Evolutionary conservation across 2,888 invertebrate species (phyloP), one percentile per base, ranked within the genome.

Genomic region (Phortica magna): DNA sequence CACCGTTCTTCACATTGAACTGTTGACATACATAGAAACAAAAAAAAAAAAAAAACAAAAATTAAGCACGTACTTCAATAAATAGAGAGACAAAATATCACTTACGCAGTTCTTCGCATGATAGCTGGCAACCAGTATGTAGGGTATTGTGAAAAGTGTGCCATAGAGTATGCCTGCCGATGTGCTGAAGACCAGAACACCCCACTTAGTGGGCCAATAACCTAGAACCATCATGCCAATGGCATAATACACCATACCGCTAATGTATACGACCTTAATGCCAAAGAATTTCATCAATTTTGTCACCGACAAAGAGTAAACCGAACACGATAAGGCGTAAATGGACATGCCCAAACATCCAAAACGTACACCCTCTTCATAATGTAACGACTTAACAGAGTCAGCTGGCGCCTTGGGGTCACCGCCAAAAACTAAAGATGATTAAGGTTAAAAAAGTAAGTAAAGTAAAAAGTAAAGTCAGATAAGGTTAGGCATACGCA

Each of bases 321-420:
- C 76, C 0, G 92, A 91, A 79, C 92, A 92, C 64, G 92, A 91
- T n/a, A 92, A 80, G 5, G 92, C 92, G 80, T 92, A 92, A 10
- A 92, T 89, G 6, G 92, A 90, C 89, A 92, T 89, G 73, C 92
- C 92, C 88, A 89, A 91, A 76, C 92, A 92, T 2, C 92, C 92
- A 61, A 92, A 92, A 17, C 92, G 88, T 0, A 92, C 91, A 2
- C 92, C 92, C 2, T 89, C 86, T 53, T 92, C 90, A 76, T 92
- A 92, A 0, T 90, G 82, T 17, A 83, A n/a, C n/a, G n/a, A n/a
- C n/a, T n/a, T n/a, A n/a, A 64, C 10, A 87, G 83, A 1, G 78
- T 79, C 81, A 4, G 85, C 83, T 0, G 85, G 71, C 0, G 92
- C 92, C 83, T 75, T 78, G 9, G 85, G 85, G 78, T 83, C 78